phyloP scores from a whole-genome alignment of 1,140 invertebrate genomes.

The Drosophila mauritiana region DNA sequence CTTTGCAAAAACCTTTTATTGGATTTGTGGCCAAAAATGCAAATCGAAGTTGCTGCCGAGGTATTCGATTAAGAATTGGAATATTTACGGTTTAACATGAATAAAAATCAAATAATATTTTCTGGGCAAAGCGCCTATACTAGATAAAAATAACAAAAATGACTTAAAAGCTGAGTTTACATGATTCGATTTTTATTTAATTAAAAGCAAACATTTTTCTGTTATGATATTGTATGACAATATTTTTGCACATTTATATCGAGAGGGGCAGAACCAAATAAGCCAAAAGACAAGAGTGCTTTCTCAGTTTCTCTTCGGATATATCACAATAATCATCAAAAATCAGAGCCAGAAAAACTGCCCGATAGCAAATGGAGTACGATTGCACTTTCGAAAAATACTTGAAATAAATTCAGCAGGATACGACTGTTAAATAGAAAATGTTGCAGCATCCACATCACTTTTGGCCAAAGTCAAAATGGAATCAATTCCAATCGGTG shows the following conservation, averaged over 20 bases:
- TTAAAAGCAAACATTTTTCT: constrained; percentile 4
- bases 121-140: background rate
- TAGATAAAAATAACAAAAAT: background rate
- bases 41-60: constrained; percentile 22
- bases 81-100: constrained; percentile 2
- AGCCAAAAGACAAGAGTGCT: background rate
- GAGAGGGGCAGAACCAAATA: background rate
- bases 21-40: constrained; percentile 22
- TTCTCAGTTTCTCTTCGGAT: background rate
- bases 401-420: constrained; percentile 11
- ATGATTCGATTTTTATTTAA: constrained; percentile 16
- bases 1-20: constrained; percentile 46
- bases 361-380: constrained; percentile 31
- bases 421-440: background rate
- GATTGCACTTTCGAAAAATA: constrained; percentile 18
- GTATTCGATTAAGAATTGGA: background rate
- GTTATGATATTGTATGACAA: background rate
- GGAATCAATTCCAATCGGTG: constrained; percentile 16
- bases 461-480: background rate
- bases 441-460: background rate
- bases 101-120: constrained; percentile 10
- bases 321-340: constrained; percentile 27
- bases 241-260: background rate
- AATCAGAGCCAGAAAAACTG: constrained; percentile 17
- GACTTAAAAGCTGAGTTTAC: background rate